phyloP scores from a whole-genome alignment of 1,140 invertebrate species.

The Drosophila biarmipes region DNA sequence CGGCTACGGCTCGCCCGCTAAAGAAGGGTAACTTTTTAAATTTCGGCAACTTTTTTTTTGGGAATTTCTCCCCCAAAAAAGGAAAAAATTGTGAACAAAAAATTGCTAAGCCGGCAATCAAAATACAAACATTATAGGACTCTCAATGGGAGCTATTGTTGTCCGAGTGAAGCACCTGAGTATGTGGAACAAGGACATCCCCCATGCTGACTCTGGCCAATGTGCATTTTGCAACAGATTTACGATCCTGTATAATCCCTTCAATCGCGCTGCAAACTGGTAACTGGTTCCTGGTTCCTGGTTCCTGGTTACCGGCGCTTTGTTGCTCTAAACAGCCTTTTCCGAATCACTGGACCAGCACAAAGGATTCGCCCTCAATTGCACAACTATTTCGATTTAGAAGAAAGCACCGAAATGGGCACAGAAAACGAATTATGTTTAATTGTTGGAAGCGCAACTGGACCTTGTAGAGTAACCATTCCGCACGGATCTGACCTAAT shows the following conservation, averaged over 20 bases:
- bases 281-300: slow-evolving; percentile 28
- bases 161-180: slow-evolving; percentile 64
- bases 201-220: slow-evolving; percentile 37
- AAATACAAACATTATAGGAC: slow-evolving; percentile 55
- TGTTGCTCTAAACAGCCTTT: slow-evolving; percentile 61
- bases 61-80: slow-evolving; percentile 44
- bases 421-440: slow-evolving; percentile 7
- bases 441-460: slow-evolving; percentile 1
- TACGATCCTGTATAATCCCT: slow-evolving; percentile 55
- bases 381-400: slow-evolving; percentile 21
- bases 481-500: neutral
- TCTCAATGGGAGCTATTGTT: slow-evolving; percentile 49
- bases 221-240: slow-evolving; percentile 70
- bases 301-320: slow-evolving; percentile 20
- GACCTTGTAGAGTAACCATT: neutral
- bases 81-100: slow-evolving; percentile 21
- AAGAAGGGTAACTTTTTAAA: slow-evolving; percentile 48
- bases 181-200: slow-evolving; percentile 12
- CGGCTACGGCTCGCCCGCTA: neutral
- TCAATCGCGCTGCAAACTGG: slow-evolving; percentile 14
- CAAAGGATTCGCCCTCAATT: slow-evolving; percentile 41
- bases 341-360: slow-evolving; percentile 49
- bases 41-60: slow-evolving; percentile 29
- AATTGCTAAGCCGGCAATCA: slow-evolving; percentile 69
- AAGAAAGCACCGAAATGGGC: slow-evolving; percentile 9